A percentile compares a stretch with the other conserved stretches of the same genome.
Evolutionary conservation across 37 sponge, comb jelly and placozoan species (phyloP).

Genomic region (Cliona cf. orientalis): DNA sequence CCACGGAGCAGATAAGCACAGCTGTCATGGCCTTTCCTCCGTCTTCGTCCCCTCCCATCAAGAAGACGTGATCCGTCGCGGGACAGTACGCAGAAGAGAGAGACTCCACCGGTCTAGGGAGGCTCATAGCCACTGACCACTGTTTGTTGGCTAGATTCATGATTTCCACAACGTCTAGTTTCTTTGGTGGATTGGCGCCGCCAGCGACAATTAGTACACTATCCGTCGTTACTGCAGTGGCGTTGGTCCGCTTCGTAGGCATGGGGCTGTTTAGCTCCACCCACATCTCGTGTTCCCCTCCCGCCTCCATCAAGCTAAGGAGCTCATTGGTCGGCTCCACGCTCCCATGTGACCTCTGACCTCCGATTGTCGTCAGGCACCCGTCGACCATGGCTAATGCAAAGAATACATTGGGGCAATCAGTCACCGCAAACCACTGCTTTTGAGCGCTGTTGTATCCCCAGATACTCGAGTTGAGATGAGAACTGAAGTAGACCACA

Average conservation of each 20-base stretch:
- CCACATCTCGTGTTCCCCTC: constrained; percentile 12
- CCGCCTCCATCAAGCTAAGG: background rate
- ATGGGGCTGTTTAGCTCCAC: constrained; percentile 10
- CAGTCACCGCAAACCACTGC: constrained; percentile 18
- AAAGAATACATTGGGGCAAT: constrained; percentile 6
- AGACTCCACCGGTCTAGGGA: background rate
- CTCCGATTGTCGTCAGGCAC: constrained; percentile 21
- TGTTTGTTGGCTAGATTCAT: background rate
- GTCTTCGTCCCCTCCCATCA: background rate
- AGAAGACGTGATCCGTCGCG: background rate
- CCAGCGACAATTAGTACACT: constrained; percentile 26
- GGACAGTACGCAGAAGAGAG: background rate
- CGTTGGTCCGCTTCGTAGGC: constrained; percentile 4
- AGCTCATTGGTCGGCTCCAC: background rate
- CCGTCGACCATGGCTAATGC: background rate
- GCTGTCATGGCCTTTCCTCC: background rate
- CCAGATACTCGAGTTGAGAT: background rate
- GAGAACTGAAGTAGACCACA: background rate
- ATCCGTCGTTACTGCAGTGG: background rate
- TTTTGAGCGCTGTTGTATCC: background rate
- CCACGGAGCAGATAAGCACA: background rate
- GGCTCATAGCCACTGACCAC: constrained; percentile 5
- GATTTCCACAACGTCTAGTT: constrained; percentile 9
- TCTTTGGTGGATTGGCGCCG: background rate
- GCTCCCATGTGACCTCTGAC: background rate